Conservation (phyloP, 2,888 invertebrate genomes). For the Drosophila anceps region DNA sequence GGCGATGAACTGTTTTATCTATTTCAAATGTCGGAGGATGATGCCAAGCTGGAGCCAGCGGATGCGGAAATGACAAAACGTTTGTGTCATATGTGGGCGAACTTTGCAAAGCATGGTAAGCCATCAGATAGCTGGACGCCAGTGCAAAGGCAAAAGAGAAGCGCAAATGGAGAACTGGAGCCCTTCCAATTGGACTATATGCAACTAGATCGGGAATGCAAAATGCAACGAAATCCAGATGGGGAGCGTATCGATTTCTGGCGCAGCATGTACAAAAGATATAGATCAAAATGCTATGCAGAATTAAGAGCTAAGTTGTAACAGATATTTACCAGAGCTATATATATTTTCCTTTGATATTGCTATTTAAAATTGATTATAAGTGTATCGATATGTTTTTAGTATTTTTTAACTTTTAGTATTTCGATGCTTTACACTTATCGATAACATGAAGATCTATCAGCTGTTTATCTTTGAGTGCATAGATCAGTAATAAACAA, state of each 20-base stretch:
- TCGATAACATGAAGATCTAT: neutral
- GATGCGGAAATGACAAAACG: constrained; percentile 84
- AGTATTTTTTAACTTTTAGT: neutral
- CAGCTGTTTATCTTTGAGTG: constrained; percentile 1
- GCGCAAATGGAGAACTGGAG: constrained; percentile 20
- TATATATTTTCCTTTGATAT: neutral
- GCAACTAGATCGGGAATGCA: constrained; percentile 72
- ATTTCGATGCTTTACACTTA: neutral
- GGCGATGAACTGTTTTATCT: constrained; percentile 88
- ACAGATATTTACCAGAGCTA: constrained; percentile 4
- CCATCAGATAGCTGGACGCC: constrained; percentile 83
- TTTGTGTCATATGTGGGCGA: constrained; percentile 88
- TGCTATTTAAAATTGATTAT: neutral
- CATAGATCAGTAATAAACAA: neutral
- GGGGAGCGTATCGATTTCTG: constrained; percentile 82
- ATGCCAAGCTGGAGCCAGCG: constrained; percentile 45
- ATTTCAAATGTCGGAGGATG: constrained; percentile 84
- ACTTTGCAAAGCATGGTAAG: constrained; percentile 87
- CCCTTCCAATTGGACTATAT: constrained; percentile 78
- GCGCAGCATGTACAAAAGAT: constrained; percentile 82
- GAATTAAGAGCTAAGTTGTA: constrained; percentile 69
- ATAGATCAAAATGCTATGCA: constrained; percentile 59
- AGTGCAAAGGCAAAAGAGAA: constrained; percentile 49
- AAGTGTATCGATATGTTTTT: neutral
- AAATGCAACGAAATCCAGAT: constrained; percentile 81